Evolutionary conservation across 2,113 vertebrate genomes (phyloP).

Genomic region (Diadophis punctatus): DNA sequence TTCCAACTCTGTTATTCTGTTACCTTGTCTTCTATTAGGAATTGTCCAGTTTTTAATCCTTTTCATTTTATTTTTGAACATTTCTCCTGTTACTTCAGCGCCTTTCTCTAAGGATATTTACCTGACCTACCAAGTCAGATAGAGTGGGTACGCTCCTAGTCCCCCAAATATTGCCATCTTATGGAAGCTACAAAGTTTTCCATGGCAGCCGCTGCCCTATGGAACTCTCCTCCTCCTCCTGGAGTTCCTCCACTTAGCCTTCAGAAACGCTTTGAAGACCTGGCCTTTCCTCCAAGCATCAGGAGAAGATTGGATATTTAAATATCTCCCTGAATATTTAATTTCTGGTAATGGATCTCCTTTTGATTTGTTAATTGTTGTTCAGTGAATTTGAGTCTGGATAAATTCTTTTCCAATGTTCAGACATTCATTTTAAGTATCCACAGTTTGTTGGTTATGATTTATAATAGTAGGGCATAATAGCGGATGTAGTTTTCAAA

Average conservation of each 20-base stretch:
- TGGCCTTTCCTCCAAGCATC: neutral
- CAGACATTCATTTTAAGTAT: neutral
- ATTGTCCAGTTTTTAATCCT: neutral
- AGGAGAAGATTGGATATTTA: too few relatives aligned
- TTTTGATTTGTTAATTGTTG: neutral
- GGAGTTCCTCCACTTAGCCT: neutral
- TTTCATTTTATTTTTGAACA: neutral
- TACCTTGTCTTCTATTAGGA: too few relatives aligned
- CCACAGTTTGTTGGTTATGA: neutral
- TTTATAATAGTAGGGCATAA: too few relatives aligned
- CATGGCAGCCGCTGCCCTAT: neutral
- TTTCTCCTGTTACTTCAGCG: neutral
- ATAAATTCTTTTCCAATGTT: neutral
- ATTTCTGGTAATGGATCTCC: neutral
- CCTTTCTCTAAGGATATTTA: neutral
- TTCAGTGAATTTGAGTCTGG: neutral
- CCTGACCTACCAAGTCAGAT: neutral
- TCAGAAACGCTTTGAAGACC: neutral
- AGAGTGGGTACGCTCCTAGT: neutral
- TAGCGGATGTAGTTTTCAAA: too few relatives aligned
- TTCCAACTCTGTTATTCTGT: too few relatives aligned
- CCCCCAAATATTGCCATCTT: neutral
- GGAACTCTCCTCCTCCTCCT: neutral
- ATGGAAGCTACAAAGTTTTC: neutral
- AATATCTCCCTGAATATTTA: neutral